Base-by-base conservation (phyloP, 2,888 invertebrate genomes). In the Stenotaenia linearis region DNA sequence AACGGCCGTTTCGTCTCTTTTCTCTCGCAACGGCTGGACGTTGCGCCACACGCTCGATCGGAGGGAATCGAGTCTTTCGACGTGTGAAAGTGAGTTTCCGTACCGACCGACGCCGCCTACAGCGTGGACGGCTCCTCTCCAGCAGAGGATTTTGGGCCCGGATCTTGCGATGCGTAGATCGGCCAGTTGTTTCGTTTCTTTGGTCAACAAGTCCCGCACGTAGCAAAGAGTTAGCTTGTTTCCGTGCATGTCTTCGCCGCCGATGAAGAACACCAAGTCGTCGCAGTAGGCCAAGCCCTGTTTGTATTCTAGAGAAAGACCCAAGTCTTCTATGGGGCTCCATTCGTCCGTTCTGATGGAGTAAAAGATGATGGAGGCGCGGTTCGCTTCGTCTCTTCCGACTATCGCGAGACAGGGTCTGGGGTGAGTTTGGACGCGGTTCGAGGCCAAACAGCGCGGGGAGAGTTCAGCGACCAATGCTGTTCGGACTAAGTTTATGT, bases 181-280 rank as follows among this genome's bases (percentile, higher is more conserved):
- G 1, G 79, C 74, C 9, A 79, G n/a, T 9, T 69, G 28, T 12
- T 28, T 37, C n/a, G 74, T 75, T 10, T 35, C 30, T 32, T 79
- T 75, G 30, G 74, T 79, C 12, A 32, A 6, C n/a, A 69, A 10
- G n/a, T 79, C 79, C 7, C 75, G 4, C 2, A 79, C 75, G 25
- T 45, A 75, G 12, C 35, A 45, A 0, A 23, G 15, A 2, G 50
- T 37, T 7, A 79, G 23, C 25, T 75, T 75, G 23, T 79, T 40
- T 0, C 75, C 40, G 35, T 56, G 74, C 61, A 78, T 40, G 75
- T 79, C 56, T 40, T 79, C 79, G n/a, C 79, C 79, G 23, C 79
- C 79, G 74, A 79, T 12, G 75, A 79, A 79, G 37, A 50, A 79
- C 2, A 79, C 40, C 1, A 69, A 9, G 23, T 79, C 74, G 25